Conservation (phyloP, 2,888 invertebrate genomes). For the Campaea margaritaria region DNA sequence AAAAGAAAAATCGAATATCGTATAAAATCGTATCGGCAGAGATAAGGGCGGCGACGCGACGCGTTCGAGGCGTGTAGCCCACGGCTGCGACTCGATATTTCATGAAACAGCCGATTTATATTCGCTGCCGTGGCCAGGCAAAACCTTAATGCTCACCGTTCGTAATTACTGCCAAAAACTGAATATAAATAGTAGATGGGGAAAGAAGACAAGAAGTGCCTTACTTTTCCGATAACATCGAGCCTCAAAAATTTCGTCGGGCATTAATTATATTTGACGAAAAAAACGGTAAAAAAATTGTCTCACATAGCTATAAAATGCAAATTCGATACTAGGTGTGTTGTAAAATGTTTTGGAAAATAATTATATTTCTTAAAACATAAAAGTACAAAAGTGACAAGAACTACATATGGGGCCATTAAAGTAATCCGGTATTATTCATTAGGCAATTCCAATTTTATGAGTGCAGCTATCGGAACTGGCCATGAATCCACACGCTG, state of each 20-base stretch:
- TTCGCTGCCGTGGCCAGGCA: conserved; percentile 71
- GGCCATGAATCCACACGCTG: conserved; percentile 47
- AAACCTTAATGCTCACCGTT: conserved; percentile 77
- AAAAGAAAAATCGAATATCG: conserved; percentile 79
- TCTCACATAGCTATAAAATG: conserved; percentile 21
- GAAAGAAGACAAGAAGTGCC: conserved; percentile 35
- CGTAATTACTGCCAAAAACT: conserved; percentile 74
- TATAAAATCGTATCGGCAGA: conserved; percentile 80
- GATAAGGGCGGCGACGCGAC: conserved; percentile 80
- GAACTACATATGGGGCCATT: conserved; percentile 54
- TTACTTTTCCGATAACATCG: conserved; percentile 33
- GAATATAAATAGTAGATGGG: conserved; percentile 56
- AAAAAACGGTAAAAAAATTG: conserved; percentile 23
- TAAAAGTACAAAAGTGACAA: conserved; percentile 51
- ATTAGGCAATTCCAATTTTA: conserved; percentile 67
- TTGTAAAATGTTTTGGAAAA: conserved; percentile 28
- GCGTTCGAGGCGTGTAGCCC: conserved; percentile 74
- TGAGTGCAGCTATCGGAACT: conserved; percentile 51
- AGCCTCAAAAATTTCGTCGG: conserved; percentile 24
- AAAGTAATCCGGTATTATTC: conserved; percentile 66
- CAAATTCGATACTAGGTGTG: conserved; percentile 28
- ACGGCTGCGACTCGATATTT: conserved; percentile 80
- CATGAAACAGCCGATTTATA: conserved; percentile 83
- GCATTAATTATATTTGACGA: conserved; percentile 16
- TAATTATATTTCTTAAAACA: conserved; percentile 31